Evolutionary conservation across 1,140 invertebrate genomes (phyloP), one percentile per base, ranked within the genome.

Genomic region (Tetraneura akinire): DNA sequence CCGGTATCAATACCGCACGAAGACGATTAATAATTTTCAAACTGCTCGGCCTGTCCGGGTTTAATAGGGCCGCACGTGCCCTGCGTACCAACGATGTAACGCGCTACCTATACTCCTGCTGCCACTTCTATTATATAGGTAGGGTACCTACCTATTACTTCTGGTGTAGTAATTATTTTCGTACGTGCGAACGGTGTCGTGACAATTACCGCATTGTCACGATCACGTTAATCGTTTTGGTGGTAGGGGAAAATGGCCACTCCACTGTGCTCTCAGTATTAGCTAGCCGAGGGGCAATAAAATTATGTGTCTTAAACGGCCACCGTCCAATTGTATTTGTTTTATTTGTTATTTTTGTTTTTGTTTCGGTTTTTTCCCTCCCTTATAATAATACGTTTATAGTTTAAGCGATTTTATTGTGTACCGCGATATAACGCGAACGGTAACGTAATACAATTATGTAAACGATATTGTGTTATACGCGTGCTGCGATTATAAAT

Each of bases 1-100:
- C 21, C 21, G 37, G 23, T 47, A 71, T 45, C n/a, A n/a, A 51
- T 21, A 42, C 37, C 14, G 32, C 21, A 29, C 47, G n/a, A 29
- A 71, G 23, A 71, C 45, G 68, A 51, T 71, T 71, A 71, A 71
- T 71, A 13, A 71, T 71, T 51, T 70, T 21, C 11, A 26, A 70
- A 70, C 45, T 29, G 11, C 26, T 6, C 9, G 45, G 16, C 21
- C 21, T 49, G 68, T 71, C 68, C 68, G 21, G 47, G 45, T 51
- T 71, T 51, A 71, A 71, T 71, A n/a, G 68, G 11, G 13, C 49
- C 26, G 21, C 3, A 71, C 68, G 68, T 71, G 68, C 47, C 68
- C 11, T 1, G 68, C 29, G 68, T 71, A 51, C 68, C 47, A 29
- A 49, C n/a, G n/a, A n/a, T n/a, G n/a, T n/a, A n/a, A n/a, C n/a